These are phyloP conservation scores for Trissolcus japonicus DNA, from an alignment of 2,888 invertebrate genomes.

Conservation along the genomic window DNA sequence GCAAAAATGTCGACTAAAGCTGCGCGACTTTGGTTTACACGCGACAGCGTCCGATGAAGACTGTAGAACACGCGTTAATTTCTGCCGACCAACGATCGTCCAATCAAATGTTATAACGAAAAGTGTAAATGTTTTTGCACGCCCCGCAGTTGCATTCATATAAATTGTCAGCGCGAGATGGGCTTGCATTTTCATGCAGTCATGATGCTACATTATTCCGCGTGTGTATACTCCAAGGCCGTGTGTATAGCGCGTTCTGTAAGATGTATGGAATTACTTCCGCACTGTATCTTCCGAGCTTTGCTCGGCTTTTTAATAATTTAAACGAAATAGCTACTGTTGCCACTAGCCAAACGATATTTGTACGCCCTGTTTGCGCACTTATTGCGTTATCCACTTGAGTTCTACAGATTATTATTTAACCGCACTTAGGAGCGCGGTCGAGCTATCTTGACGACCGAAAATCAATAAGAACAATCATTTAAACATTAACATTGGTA, in stretches of 20 bases:
- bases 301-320: conserved; percentile 51
- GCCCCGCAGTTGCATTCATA: conserved; percentile 27
- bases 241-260: conserved; percentile 22
- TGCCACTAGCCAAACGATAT: conserved; percentile 55
- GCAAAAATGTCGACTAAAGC: too few species aligned
- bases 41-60: too few species aligned
- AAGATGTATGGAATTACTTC: conserved; percentile 56
- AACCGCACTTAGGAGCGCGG: conserved; percentile 44
- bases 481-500: too few species aligned
- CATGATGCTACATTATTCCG: conserved; percentile 40
- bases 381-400: conserved; percentile 40
- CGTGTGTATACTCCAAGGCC: conserved; percentile 36
- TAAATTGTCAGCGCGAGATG: conserved; percentile 45
- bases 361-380: too few species aligned
- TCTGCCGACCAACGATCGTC: too few species aligned
- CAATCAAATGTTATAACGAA: too few species aligned
- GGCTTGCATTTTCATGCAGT: conserved; percentile 41
- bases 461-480: conserved; percentile 48
- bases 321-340: conserved; percentile 46
- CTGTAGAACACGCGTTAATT: too few species aligned
- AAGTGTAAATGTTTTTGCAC: neutral
- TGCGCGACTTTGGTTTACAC: too few species aligned
- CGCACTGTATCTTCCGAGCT: conserved; percentile 40
- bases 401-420: conserved; percentile 55
- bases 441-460: conserved; percentile 30